Percentiles rank a stretch among this genome's conserved stretches.
phyloP scores from a whole-genome alignment of 2,888 invertebrate genomes.

The Merodon equestris region DNA sequence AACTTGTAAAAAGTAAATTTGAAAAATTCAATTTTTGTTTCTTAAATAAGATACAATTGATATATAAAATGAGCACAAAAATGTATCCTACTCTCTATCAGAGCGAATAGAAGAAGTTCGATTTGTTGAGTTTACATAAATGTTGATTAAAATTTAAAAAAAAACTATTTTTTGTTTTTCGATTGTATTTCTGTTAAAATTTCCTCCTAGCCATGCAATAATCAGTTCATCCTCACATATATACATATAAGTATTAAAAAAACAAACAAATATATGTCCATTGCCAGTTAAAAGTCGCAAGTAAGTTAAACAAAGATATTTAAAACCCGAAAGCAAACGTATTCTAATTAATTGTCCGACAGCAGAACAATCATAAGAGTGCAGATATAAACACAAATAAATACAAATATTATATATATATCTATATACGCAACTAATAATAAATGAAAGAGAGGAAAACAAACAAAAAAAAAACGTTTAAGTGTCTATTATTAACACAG shows the following conservation, averaged over 20 bases:
- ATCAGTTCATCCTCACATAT: conserved; percentile 29
- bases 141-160: conserved; percentile 27
- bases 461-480: conserved; percentile 53
- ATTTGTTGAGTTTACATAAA: conserved; percentile 53
- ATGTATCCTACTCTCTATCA: conserved; percentile 68
- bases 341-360: conserved; percentile 66
- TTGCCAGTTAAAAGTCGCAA: conserved; percentile 47
- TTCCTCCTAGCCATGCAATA: conserved; percentile 23
- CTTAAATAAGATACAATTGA: conserved; percentile 52
- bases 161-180: conserved; percentile 32
- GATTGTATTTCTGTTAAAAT: conserved; percentile 32
- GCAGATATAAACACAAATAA: conserved; percentile 52
- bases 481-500: conserved; percentile 62
- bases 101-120: conserved; percentile 66
- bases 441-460: conserved; percentile 34
- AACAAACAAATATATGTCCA: conserved; percentile 40
- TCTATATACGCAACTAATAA: conserved; percentile 26
- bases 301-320: conserved; percentile 16
- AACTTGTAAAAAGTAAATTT: conserved; percentile 42
- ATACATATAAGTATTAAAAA: neutral
- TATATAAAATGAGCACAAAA: conserved; percentile 65
- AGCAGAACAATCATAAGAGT: conserved; percentile 69
- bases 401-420: conserved; percentile 24
- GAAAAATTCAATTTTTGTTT: conserved; percentile 38
- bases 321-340: conserved; percentile 33